These are phyloP conservation scores for Atta texana DNA, from an alignment of 1,140 invertebrate genomes.

Conservation along the genomic window DNA sequence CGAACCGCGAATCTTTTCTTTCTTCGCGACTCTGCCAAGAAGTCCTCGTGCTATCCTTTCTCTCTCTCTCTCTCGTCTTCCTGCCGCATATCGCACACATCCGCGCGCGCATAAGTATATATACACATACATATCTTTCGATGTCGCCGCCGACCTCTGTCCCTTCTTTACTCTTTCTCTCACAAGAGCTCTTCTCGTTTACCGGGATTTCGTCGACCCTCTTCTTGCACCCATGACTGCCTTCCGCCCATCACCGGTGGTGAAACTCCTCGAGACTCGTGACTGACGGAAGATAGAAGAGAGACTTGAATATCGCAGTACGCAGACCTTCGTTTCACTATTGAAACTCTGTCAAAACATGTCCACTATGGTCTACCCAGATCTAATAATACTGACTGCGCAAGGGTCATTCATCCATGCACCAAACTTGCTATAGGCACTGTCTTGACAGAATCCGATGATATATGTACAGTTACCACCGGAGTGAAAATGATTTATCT, in stretches of 20 bases:
- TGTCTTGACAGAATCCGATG: not conserved
- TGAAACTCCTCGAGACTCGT: constrained; percentile 46
- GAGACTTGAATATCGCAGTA: constrained; percentile 17
- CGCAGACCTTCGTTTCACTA: not conserved
- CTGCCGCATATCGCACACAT: constrained; percentile 16
- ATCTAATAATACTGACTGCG: not conserved
- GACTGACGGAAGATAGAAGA: constrained; percentile 13
- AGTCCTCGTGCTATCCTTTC: no score
- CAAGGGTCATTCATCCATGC: constrained; percentile 19
- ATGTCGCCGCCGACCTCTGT: constrained; percentile 48
- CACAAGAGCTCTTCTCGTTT: constrained; percentile 3
- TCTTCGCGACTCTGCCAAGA: no score
- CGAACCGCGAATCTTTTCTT: no score
- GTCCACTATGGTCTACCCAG: not conserved
- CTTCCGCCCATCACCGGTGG: constrained; percentile 32
- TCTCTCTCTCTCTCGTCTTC: constrained; percentile 7
- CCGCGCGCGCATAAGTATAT: not conserved
- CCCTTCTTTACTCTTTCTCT: not conserved
- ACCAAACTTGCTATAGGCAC: not conserved
- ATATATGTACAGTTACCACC: not conserved
- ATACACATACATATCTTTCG: constrained; percentile 3
- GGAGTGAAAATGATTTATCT: constrained; percentile 27
- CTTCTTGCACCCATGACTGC: constrained; percentile 15
- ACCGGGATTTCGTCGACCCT: constrained; percentile 30
- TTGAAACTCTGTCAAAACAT: constrained; percentile 20